phyloP scores from a whole-genome alignment of 2,888 invertebrate species.

The Plebejus argus region DNA sequence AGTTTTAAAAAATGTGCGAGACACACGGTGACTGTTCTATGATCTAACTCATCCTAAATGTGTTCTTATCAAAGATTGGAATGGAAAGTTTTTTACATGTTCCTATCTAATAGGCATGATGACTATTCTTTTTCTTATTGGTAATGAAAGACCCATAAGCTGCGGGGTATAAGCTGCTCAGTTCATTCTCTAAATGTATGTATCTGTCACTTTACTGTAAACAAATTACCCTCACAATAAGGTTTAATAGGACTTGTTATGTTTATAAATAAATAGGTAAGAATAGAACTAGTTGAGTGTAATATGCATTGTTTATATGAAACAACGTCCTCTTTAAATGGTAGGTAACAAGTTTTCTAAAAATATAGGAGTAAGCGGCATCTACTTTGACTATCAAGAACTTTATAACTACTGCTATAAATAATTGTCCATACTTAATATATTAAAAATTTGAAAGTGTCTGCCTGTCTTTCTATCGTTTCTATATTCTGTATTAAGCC shows the following conservation, averaged over 20 bases:
- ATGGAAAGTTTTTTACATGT: no score
- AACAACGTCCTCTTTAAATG: background rate
- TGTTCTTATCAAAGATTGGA: no score
- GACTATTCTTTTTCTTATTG: no score
- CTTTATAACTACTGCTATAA: background rate
- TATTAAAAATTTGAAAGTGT: no score
- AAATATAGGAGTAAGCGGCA: background rate
- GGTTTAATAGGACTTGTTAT: background rate
- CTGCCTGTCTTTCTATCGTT: no score
- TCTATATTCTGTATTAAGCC: no score
- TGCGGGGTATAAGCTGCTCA: no score
- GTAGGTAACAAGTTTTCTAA: background rate
- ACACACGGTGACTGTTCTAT: background rate
- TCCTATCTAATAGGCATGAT: no score
- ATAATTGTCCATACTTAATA: no score
- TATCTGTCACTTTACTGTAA: background rate
- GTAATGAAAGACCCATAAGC: no score
- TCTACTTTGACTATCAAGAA: background rate
- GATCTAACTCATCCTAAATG: background rate
- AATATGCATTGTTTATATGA: background rate
- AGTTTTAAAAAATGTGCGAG: no score
- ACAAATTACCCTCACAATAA: background rate
- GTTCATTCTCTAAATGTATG: no score
- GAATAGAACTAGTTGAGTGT: background rate
- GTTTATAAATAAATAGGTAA: background rate